Evolutionary conservation across 2,888 invertebrate species (phyloP).

Genomic region (Kryphioiulus occultus): DNA sequence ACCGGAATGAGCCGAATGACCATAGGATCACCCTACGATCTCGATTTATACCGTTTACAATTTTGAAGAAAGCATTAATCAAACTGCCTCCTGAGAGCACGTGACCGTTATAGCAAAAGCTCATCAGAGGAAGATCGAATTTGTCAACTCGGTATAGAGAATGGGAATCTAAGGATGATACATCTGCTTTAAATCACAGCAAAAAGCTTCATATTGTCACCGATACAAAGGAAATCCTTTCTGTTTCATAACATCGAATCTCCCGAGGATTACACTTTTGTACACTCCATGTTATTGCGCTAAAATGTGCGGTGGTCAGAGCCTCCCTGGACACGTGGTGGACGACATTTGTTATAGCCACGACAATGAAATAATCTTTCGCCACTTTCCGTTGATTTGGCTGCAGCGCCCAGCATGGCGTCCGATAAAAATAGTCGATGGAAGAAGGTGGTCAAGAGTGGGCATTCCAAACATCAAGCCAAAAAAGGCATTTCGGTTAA

Average conservation of each 20-base stretch:
- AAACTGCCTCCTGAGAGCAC: not conserved
- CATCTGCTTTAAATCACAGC: slow-evolving; percentile 25
- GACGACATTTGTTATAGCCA: not conserved
- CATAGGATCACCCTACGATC: no score
- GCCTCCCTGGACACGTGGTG: slow-evolving; percentile 7
- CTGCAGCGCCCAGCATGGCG: not conserved
- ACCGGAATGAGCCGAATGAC: no score
- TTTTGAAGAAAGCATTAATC: not conserved
- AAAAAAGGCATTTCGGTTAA: not conserved
- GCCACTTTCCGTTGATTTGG: slow-evolving; percentile 25
- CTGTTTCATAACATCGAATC: slow-evolving; percentile 13
- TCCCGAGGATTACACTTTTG: slow-evolving; percentile 24
- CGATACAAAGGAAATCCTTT: slow-evolving; percentile 19
- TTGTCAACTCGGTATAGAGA: not conserved
- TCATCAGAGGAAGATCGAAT: not conserved
- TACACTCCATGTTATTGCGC: not conserved
- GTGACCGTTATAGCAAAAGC: not conserved
- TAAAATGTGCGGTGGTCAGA: slow-evolving; percentile 11
- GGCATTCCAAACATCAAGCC: not conserved
- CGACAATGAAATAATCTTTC: slow-evolving; percentile 25
- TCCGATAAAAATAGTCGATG: not conserved
- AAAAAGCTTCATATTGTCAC: slow-evolving; percentile 14
- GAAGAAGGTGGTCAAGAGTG: not conserved
- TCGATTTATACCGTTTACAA: no score
- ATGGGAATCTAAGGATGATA: not conserved